Evolutionary conservation across 2,888 invertebrate genomes (phyloP), one percentile per base, ranked within the genome.

Genomic region (Steinernema carpocapsae): DNA sequence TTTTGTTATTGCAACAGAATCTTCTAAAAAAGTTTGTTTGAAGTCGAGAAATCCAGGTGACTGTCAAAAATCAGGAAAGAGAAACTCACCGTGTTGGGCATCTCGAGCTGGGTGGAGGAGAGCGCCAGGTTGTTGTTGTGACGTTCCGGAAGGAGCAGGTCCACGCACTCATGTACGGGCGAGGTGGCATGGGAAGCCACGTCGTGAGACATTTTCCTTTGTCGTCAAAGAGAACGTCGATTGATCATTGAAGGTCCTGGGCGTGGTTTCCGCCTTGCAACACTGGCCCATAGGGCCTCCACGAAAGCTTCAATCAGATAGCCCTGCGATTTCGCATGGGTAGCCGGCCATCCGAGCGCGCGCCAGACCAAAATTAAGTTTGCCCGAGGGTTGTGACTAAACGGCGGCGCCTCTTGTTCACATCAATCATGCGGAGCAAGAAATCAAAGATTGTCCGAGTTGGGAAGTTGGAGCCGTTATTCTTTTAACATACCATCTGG

Each of bases 41-140:
- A n/a, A n/a, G n/a, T n/a, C n/a, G n/a, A n/a, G n/a, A n/a, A n/a
- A n/a, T n/a, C n/a, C n/a, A n/a, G n/a, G n/a, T n/a, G n/a, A n/a
- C n/a, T n/a, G n/a, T n/a, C n/a, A 37, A 37, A 37, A 10, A 37
- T 37, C 37, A 10, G n/a, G 43, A 43, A 48, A 64, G 26, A 32
- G n/a, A 24, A 19, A 77, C 76, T 78, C 70, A 76, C 76, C 42
- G 72, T 51, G 29, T 45, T 56, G 4, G 76, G 76, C 76, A 76
- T 76, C 70, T 73, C 76, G 1, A 48, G 24, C 48, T 77, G 73
- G 0, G 71, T 78, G 24, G 71, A 73, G 12, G 77, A 48, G 17
- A 56, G 59, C 7, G 77, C 77, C n/a, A 77, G 22, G 17, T 74
- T 76, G 26, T 75, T 76, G 42, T 70, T 42, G 24, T 52, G 51